Conservation (phyloP, 2,113 vertebrate species). For the Orientallactaga bullata region DNA sequence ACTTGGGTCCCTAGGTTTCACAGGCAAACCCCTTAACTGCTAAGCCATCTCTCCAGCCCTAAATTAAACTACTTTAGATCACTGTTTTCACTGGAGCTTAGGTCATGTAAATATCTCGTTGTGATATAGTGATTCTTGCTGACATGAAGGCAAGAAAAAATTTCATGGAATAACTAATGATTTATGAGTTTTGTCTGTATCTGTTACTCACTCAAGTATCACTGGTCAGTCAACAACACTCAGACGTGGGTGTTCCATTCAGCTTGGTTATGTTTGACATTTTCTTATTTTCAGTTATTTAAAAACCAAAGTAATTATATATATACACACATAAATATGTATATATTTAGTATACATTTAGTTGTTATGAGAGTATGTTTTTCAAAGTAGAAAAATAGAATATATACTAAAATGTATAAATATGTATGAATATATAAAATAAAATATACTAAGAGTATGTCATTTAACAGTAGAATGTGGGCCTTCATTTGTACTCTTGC, state of each 20-base stretch:
- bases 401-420: background rate
- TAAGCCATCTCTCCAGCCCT: too few relatives aligned
- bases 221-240: background rate
- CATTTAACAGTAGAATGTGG: background rate
- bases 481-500: background rate
- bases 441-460: background rate
- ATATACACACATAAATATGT: background rate
- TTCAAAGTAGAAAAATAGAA: background rate
- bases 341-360: background rate
- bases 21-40: too few relatives aligned
- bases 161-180: background rate
- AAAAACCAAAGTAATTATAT: background rate
- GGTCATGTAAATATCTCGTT: constrained; percentile 17
- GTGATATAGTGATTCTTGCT: constrained; percentile 14
- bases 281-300: constrained; percentile 35
- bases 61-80: constrained; percentile 29
- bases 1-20: too few relatives aligned
- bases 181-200: background rate
- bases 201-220: constrained; percentile 2
- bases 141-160: background rate
- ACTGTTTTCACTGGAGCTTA: background rate
- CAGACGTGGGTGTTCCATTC: background rate
- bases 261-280: background rate
- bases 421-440: background rate
- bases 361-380: background rate